Evolutionary conservation across 2,888 invertebrate genomes (phyloP), one percentile per base, ranked within the genome.

Genomic region (Agrochola lota): DNA sequence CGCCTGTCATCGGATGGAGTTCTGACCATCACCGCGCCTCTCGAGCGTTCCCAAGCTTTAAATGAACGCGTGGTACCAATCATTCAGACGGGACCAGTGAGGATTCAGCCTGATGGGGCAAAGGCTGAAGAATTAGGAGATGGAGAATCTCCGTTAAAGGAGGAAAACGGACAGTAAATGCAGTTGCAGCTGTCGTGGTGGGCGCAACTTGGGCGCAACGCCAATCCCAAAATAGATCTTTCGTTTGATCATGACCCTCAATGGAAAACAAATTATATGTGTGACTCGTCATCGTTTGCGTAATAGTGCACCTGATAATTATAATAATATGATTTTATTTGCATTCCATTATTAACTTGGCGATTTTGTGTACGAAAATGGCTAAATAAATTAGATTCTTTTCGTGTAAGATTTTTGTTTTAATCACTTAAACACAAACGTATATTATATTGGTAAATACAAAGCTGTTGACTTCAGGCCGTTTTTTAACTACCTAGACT

Each of bases 1-100:
- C 97, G 96, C 57, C 93, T 98, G 60, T 98, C 98, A 12, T 97
- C 98, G 0, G 98, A 98, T 90, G 98, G 98, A 6, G 96, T 98
- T 30, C 93, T 98, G 64, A 97, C 97, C 1, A 96, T 98, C 20
- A 97, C 97, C 63, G 97, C 97, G 23, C 98, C 98, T 40, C 73
- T 87, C 57, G 85, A 86, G 52, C 71, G 77, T 23, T 83, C 88
- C 5, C 87, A 84, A 57, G 26, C 79, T 3, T 72, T 83, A 26
- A 94, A 92, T 52, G 97, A 97, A 83, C 94, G 97, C 3, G 83
- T 95, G 1, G 94, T 97, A 26, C 97, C 97, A 69, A 97, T 97
- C 77, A 92, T 96, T 68, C 97, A 96, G 75, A 97, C 97, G 68
- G 97, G 97, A 0, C 96, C 96, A 6, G 94, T 96, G 46, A 94